These are phyloP conservation scores for Oplegnathus fasciatus DNA, from an alignment of 2,113 vertebrate genomes.

Conservation along the genomic window DNA sequence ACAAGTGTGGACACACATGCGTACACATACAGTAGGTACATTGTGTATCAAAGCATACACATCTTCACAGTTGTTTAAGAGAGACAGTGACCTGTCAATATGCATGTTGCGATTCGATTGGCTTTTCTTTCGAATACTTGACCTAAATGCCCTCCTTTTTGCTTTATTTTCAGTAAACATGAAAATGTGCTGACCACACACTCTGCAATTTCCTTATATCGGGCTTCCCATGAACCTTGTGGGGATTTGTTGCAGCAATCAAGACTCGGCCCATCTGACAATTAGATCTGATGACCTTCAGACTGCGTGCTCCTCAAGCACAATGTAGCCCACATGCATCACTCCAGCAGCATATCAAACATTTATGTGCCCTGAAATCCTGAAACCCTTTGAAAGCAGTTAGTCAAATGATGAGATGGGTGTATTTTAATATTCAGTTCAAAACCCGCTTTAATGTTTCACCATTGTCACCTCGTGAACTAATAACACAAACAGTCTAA, in stretches of 20 bases:
- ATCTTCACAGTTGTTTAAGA: constrained; percentile 25
- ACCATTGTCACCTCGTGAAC: constrained; percentile 34
- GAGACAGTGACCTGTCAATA: constrained; percentile 32
- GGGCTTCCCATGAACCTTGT: constrained; percentile 32
- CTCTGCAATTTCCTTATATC: constrained; percentile 33
- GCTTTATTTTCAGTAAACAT: constrained; percentile 66
- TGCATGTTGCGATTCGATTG: constrained; percentile 35
- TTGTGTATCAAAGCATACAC: neutral
- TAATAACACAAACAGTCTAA: constrained; percentile 50
- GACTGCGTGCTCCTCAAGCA: constrained; percentile 58
- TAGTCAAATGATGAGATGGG: constrained; percentile 37
- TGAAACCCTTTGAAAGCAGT: constrained; percentile 60
- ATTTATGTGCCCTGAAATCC: constrained; percentile 68
- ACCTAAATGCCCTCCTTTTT: constrained; percentile 55
- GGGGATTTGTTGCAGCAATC: constrained; percentile 61
- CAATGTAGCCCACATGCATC: constrained; percentile 47
- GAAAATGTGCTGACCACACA: constrained; percentile 66
- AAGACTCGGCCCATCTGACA: constrained; percentile 55
- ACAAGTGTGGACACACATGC: neutral
- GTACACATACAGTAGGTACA: neutral
- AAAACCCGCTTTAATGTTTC: constrained; percentile 52
- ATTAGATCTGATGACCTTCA: constrained; percentile 78
- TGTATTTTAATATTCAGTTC: constrained; percentile 35
- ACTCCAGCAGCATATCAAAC: constrained; percentile 69
- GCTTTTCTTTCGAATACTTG: constrained; percentile 50